These are phyloP conservation scores for Cyanoderma ruficeps DNA, from an alignment of 2,113 vertebrate genomes.

Conservation along the genomic window DNA sequence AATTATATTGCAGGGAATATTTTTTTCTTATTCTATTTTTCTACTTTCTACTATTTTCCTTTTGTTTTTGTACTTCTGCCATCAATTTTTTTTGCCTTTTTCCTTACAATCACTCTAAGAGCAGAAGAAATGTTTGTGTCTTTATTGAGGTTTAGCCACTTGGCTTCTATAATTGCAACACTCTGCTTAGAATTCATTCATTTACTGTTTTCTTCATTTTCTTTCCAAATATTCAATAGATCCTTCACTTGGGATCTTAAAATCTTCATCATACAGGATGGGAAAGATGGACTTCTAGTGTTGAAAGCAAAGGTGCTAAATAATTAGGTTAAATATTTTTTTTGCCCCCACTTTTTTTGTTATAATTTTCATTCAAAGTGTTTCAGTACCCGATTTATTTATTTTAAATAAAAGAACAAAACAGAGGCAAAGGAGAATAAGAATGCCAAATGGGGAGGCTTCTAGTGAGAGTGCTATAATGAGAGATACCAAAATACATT, in stretches of 20 bases:
- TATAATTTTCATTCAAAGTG: not conserved
- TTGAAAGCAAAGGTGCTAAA: not conserved
- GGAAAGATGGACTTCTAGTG: not conserved
- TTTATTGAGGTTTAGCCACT: not conserved
- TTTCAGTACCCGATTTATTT: not conserved
- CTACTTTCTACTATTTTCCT: not conserved
- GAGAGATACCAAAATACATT: slow-evolving; percentile 31
- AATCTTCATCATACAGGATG: not conserved
- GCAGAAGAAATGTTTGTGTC: not conserved
- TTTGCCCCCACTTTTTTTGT: fast-evolving
- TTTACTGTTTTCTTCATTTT: not conserved
- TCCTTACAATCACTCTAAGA: not conserved
- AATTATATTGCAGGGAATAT: not conserved
- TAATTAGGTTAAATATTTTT: not conserved
- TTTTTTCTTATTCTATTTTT: not conserved
- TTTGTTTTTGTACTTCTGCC: not conserved
- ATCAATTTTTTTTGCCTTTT: not conserved
- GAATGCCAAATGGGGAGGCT: not conserved
- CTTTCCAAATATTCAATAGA: not conserved
- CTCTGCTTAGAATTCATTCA: not conserved
- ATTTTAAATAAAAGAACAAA: not conserved
- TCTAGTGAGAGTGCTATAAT: not conserved
- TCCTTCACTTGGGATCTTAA: not conserved
- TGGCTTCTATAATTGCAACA: not conserved
- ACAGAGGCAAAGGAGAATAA: not conserved